These are phyloP conservation scores for Hestina assimilis DNA, from an alignment of 1,140 invertebrate species.

Conservation along the genomic window DNA sequence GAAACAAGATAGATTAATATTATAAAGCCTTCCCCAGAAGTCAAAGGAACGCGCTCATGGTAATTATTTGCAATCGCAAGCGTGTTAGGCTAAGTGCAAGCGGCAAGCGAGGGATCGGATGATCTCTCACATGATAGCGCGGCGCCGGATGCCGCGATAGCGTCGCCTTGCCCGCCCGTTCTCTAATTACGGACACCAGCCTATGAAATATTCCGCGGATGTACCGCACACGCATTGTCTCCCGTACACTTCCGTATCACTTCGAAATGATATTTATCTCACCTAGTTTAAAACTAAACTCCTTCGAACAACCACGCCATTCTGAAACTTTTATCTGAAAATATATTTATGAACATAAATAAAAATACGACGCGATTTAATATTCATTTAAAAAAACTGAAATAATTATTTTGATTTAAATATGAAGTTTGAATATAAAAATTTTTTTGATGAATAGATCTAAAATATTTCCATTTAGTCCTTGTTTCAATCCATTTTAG, in stretches of 20 bases:
- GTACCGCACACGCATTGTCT: conserved; percentile 51
- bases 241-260: conserved; percentile 46
- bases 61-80: conserved; percentile 38
- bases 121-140: conserved; percentile 69
- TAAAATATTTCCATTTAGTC: neutral
- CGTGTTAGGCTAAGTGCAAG: conserved; percentile 35
- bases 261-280: conserved; percentile 14
- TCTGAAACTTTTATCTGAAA: neutral
- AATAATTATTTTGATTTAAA: neutral
- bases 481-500: neutral
- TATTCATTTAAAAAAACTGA: neutral
- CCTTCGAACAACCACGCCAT: neutral
- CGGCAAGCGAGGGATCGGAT: conserved; percentile 30
- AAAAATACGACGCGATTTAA: neutral
- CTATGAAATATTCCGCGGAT: conserved; percentile 52
- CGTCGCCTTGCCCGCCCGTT: conserved; percentile 47
- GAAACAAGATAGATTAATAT: neutral
- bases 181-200: conserved; percentile 65
- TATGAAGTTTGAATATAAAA: neutral
- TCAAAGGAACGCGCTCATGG: conserved; percentile 20
- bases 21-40: conserved; percentile 6
- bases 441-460: neutral
- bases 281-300: conserved; percentile 8
- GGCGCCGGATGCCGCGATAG: conserved; percentile 61
- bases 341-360: neutral